Base-by-base conservation (phyloP, 1,140 invertebrate genomes). In the Choristoneura fumiferana region DNA sequence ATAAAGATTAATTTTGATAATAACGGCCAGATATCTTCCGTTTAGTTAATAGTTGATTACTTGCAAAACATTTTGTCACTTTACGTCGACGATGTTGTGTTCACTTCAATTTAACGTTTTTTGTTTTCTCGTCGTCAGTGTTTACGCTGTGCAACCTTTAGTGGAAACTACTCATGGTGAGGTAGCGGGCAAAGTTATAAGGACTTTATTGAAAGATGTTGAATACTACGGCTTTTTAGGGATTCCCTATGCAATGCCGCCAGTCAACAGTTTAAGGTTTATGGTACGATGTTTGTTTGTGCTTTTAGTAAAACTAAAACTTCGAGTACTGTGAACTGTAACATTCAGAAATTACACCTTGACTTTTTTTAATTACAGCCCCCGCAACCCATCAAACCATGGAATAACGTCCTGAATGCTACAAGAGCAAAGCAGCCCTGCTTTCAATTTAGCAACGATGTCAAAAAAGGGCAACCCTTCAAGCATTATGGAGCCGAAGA, bases 401-500 rank as follows among this genome's bases (percentile, higher is more conserved):
- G 89, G 87, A 52, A 79, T 0, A 69, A 64, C 1, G 65, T 76
- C 5, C 58, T 85, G 10, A 58, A 61, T 4, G 73, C 83, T 9
- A 83, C 68, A n/a, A 82, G 81, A 62, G 72, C 82, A 63, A 89
- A 84, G 67, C 60, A 70, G 35, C 66, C 81, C 0, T 90, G 89
- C 63, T 43, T 81, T 22, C 87, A 90, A 71, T 78, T 71, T 14
- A 80, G 82, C 43, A 66, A 57, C 6, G 76, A 83, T 45, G 43
- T 81, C 8, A 75, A 71, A 55, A 85, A 76, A 70, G 70, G 62
- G 1, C 57, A 73, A 57, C 29, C 58, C 2, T 54, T 76, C 6
- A 81, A 78, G 5, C 59, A 59, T 40, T 76, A 75, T 43, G 85
- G 87, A 0, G 43, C 58, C 2, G 94, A 95, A 85, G 95, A 98